Conservation (phyloP, 2,797 vertebrate genomes). For the Pygocentrus nattereri region DNA sequence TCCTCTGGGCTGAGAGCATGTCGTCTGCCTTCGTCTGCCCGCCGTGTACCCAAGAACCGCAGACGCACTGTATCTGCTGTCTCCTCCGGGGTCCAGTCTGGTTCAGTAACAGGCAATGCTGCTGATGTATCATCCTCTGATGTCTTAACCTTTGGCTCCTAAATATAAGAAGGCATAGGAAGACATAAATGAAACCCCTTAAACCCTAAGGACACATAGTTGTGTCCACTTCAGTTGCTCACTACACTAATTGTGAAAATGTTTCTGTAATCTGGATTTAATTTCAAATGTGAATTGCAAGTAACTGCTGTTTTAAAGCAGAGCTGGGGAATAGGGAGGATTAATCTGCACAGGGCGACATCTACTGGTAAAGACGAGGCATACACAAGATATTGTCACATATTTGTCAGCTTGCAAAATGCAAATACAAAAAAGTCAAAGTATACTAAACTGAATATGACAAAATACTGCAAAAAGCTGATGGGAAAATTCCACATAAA, state of each 20-base stretch:
- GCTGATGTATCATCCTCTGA: not conserved
- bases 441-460: not conserved
- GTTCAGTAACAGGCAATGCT: not conserved
- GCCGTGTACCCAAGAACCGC: not conserved
- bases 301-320: conserved; percentile 18
- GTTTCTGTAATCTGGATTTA: no score
- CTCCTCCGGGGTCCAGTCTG: not conserved
- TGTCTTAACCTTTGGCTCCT: not conserved
- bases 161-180: not conserved
- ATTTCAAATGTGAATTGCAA: not conserved
- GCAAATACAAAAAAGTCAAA: no score
- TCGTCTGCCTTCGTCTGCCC: not conserved
- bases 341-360: not conserved
- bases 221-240: not conserved
- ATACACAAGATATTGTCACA: not conserved
- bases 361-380: not conserved
- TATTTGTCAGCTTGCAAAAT: not conserved
- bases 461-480: not conserved
- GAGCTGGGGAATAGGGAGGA: not conserved
- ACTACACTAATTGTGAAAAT: not conserved
- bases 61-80: not conserved
- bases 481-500: not conserved
- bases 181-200: not conserved
- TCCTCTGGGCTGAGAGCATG: conserved; percentile 50
- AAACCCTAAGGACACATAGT: not conserved